Percentiles rank a stretch among this genome's conserved stretches.
Evolutionary conservation across 2,888 invertebrate genomes (phyloP).

Genomic region (Octonoba sinensis): DNA sequence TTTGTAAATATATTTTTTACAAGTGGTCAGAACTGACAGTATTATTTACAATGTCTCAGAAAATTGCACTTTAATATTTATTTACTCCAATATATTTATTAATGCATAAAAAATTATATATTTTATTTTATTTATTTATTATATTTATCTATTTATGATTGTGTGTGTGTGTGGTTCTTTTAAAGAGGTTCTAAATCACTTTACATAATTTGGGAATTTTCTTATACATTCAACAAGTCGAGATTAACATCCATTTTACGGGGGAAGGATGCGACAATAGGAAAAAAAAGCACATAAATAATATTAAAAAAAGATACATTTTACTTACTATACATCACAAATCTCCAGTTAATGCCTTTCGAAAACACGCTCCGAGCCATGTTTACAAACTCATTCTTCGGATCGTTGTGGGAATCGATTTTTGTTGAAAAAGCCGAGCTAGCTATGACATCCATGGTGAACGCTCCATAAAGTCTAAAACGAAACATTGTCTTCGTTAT

Average conservation of each 20-base stretch:
- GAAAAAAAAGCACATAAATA: neutral
- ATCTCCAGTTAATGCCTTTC: conserved; percentile 22
- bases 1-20: too few species aligned
- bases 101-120: too few species aligned
- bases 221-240: too few species aligned
- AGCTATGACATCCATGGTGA: conserved; percentile 2
- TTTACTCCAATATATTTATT: too few species aligned
- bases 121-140: too few species aligned
- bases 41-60: too few species aligned
- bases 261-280: neutral
- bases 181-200: too few species aligned
- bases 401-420: conserved; percentile 70
- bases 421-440: conserved; percentile 68
- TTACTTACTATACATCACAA: conserved; percentile 36
- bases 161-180: too few species aligned
- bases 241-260: neutral
- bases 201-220: too few species aligned
- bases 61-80: too few species aligned
- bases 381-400: conserved; percentile 50
- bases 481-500: conserved; percentile 43
- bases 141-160: too few species aligned
- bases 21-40: too few species aligned
- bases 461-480: conserved; percentile 67
- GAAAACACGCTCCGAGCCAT: conserved; percentile 41
- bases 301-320: neutral